Evolutionary conservation across 2,797 vertebrate genomes (phyloP).

Genomic region (Sternotherus odoratus): DNA sequence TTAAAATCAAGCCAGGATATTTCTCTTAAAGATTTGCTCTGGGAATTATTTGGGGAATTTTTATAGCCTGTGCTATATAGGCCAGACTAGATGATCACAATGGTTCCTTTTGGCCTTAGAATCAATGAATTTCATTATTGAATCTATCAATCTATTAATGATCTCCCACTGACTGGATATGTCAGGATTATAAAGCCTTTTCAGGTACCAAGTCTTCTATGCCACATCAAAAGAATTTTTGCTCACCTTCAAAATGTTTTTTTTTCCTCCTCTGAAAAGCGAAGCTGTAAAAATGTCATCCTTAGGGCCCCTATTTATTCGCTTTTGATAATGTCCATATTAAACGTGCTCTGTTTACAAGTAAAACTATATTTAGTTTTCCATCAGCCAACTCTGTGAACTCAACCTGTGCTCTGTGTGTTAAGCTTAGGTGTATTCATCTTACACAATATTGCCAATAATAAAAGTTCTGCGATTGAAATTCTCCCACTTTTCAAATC

Average conservation of each 20-base stretch:
- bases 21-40: not conserved
- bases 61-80: no score
- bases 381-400: not conserved
- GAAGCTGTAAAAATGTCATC: not conserved
- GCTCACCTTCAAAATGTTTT: not conserved
- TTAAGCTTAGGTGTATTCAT: no score
- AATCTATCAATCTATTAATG: not conserved
- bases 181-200: not conserved
- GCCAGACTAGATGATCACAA: not conserved
- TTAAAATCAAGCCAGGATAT: not conserved
- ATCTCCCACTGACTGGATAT: not conserved
- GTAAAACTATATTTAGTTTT: slow-evolving; percentile 27
- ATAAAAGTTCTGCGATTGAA: not conserved
- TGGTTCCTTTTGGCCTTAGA: not conserved
- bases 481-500: not conserved
- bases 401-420: not conserved
- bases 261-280: no score
- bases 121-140: not conserved
- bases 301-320: not conserved
- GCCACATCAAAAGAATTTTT: not conserved
- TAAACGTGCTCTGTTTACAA: not conserved
- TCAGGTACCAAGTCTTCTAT: not conserved
- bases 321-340: not conserved
- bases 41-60: not conserved
- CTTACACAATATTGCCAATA: not conserved